Base-by-base conservation (phyloP, 2,113 vertebrate genomes). In the Periophthalmodon schlosseri region DNA sequence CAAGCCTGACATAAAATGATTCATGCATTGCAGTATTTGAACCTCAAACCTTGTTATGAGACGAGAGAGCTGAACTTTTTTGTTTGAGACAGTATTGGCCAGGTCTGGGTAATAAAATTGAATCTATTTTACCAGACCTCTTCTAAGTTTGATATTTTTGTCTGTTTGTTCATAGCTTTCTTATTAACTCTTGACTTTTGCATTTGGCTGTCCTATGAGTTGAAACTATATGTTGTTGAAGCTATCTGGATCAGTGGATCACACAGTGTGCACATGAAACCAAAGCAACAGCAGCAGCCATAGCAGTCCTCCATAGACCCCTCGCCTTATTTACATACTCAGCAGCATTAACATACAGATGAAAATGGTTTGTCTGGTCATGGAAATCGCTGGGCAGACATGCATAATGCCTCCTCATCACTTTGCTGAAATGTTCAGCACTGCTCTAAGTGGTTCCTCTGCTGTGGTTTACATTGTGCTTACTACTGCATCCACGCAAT, bases 321-420 rank as follows among this genome's bases (percentile, higher is more conserved):
- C 82, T 15, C 68, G 70, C 75, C 80, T 77, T 89, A 93, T 93
- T 89, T 89, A 88, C 91, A 91, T 89, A 86, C 78, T 82, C 81
- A 81, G 78, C 85, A 90, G 78, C 85, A 90, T 91, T 91, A 83
- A 87, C 90, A 91, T 89, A 89, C 74, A 89, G 87, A 93, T 91
- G 90, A 72, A 89, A 89, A 80, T 71, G 77, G 80, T 79, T 87
- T 68, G 81, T 86, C 84, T 87, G 84, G 75, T 85, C 80, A 57
- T 74, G 61, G 78, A 83, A 49, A 87, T 86, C 78, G 74, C 72
- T 77, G 84, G 86, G 87, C 90, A 83, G 77, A 86, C 61, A 28
- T 78, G 75, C 86, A 86, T 80, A 81, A 86, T 85, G 86, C 89
- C 63, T 81, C 76, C 86, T 89, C 88, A 89, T 82, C 90, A 91